Conservation (phyloP, 2,113 vertebrate species). For the Hippolais icterina region DNA sequence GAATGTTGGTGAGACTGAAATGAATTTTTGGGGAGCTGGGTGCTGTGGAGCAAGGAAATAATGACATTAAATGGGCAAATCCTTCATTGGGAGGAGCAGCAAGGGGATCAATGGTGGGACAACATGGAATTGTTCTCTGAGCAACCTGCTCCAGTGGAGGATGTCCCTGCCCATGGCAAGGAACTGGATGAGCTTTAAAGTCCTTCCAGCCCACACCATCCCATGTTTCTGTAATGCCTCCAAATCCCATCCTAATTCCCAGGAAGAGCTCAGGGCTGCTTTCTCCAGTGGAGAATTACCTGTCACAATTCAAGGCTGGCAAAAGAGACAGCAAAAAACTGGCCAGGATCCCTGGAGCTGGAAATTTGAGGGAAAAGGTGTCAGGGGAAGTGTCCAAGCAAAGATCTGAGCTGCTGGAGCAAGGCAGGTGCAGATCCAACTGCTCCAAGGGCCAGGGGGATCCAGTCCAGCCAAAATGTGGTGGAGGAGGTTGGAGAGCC, state of each 20-base stretch:
- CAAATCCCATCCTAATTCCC: background rate
- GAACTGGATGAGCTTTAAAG: background rate
- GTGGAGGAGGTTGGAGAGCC: background rate
- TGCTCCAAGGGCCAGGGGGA: accelerated
- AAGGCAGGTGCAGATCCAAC: background rate
- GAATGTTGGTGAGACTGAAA: background rate
- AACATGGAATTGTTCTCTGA: background rate
- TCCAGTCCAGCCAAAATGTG: background rate
- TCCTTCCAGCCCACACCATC: background rate
- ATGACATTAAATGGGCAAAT: accelerated
- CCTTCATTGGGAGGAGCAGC: background rate
- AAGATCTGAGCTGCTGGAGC: background rate
- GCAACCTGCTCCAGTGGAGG: background rate
- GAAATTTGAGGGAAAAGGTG: background rate
- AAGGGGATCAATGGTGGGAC: background rate
- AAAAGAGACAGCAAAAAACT: background rate
- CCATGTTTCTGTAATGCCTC: background rate
- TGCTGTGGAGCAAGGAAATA: background rate
- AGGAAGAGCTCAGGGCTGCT: background rate
- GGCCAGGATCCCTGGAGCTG: background rate
- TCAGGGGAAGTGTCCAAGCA: background rate
- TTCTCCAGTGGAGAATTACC: background rate
- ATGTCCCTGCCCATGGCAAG: background rate
- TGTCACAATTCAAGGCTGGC: background rate
- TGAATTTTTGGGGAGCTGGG: background rate